A percentile compares a stretch with the other conserved stretches of the same genome.
These are phyloP conservation scores for Daboia siamensis DNA, from an alignment of 2,113 vertebrate species.

Conservation along the genomic window DNA sequence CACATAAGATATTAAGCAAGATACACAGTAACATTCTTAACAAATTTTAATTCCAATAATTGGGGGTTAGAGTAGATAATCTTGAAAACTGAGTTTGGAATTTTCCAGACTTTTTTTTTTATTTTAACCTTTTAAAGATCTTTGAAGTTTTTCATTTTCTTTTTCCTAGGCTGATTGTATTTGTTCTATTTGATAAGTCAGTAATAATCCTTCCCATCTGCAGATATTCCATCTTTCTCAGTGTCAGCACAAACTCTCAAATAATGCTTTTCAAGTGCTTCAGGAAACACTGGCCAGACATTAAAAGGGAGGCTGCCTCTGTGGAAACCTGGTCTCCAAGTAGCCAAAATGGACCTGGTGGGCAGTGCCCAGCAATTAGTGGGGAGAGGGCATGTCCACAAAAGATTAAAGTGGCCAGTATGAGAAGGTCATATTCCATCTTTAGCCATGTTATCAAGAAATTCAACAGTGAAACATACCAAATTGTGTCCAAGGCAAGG, in stretches of 20 bases:
- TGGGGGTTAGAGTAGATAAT: neutral
- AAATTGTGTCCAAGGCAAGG: neutral
- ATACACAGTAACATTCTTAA: neutral
- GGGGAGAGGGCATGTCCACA: neutral
- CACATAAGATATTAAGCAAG: neutral
- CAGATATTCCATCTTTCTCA: neutral
- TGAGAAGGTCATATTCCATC: neutral
- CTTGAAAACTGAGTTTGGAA: neutral
- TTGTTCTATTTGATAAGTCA: neutral
- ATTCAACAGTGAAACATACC: neutral
- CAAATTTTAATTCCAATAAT: neutral
- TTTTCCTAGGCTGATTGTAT: neutral
- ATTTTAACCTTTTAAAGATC: neutral
- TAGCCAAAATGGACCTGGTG: neutral
- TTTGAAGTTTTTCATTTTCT: neutral
- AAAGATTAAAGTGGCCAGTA: neutral
- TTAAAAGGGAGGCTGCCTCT: neutral
- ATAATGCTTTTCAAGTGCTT: neutral
- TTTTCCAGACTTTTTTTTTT: neutral
- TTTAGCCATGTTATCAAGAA: neutral
- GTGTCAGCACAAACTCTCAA: neutral
- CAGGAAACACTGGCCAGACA: neutral
- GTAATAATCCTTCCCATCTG: neutral
- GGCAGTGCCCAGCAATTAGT: neutral
- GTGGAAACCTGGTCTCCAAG: neutral